Conservation (phyloP, 2,888 invertebrate genomes). For the Mongoloraphidia duomilia region DNA sequence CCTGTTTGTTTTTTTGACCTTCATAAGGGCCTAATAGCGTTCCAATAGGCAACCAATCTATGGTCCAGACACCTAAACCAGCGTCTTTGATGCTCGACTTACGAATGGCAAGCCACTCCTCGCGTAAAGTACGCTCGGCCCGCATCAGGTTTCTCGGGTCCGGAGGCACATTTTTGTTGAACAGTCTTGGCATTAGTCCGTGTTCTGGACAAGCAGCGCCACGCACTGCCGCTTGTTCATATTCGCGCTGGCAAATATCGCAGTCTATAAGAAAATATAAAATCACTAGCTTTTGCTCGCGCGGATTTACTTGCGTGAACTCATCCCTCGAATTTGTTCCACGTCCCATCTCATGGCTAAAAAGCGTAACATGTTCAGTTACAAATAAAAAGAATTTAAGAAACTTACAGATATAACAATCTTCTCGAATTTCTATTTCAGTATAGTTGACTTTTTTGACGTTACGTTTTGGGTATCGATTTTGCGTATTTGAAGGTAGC, state of each 20-base stretch:
- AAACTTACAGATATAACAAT: not conserved
- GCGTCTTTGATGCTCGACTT: conserved; percentile 13
- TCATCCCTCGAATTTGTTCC: too few relatives aligned
- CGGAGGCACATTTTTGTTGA: not conserved
- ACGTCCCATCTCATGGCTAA: too few relatives aligned
- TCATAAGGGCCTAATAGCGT: conserved; percentile 19
- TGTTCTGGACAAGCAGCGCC: not conserved
- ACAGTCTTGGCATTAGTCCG: not conserved
- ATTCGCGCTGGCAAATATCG: not conserved
- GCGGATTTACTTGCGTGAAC: too few relatives aligned
- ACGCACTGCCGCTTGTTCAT: not conserved
- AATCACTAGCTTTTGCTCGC: too few relatives aligned
- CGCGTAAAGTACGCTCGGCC: conserved; percentile 17
- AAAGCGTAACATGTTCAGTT: too few relatives aligned
- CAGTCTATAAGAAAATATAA: not conserved
- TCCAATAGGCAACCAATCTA: conserved; percentile 12
- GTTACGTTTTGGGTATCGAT: not conserved
- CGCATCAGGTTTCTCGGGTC: conserved; percentile 3
- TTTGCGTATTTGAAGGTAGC: too few relatives aligned
- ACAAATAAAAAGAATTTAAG: not conserved
- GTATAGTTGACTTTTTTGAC: not conserved
- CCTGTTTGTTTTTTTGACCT: conserved; percentile 8
- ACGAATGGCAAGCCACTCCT: conserved; percentile 12
- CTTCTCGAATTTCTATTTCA: not conserved
- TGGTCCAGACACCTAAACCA: conserved; percentile 12